Base-by-base conservation (phyloP, 2,113 vertebrate genomes). In the Telmatochromis sp. region DNA sequence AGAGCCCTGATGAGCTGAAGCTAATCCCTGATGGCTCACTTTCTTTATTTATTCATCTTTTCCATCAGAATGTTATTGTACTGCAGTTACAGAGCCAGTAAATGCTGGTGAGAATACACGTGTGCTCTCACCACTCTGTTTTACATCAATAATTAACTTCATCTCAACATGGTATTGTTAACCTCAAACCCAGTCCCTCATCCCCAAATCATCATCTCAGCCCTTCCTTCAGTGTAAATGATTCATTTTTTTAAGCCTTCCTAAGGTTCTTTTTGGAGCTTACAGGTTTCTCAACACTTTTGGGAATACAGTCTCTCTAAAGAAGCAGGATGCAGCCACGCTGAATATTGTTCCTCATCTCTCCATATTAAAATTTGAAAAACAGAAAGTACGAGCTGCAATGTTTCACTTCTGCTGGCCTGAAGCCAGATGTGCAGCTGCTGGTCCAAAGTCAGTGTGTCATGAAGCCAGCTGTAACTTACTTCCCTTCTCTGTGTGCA, bases 391-490 rank as follows among this genome's bases (percentile, higher is more conserved):
- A 78, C 23, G 3, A 47, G 21, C 13, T 13, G 9, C 14, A 8
- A 7, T 17, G 88, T 93, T 91, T 95, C 91, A 92, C 87, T 94
- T 93, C 92, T 89, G 79, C 85, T 79, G 68, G 6, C 5, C 3
- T 10, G 28, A 47, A 53, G 5, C 60, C 84, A 89, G 53, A 50
- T 81, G 71, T 60, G 82, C 53, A 71, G 68, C 28, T 11, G 14
- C 9, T 5, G 6, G n/a, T 31, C 7, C 23, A 37, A 7, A 10
- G 42, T 40, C 73, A 42, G 35, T 23, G 26, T 37, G 14, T 75
- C 23, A 19, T 55, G 35, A 78, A 50, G 23, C n/a, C 80, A 89
- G 65, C 40, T 68, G 81, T 84, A 23, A 51, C 73, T 31, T 51
- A 78, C 73, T 78, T 78, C 73, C 45, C 10, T n/a, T 78, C 45